These are phyloP conservation scores for Ganaspis brasiliensis DNA, from an alignment of 2,888 invertebrate species.

Conservation along the genomic window DNA sequence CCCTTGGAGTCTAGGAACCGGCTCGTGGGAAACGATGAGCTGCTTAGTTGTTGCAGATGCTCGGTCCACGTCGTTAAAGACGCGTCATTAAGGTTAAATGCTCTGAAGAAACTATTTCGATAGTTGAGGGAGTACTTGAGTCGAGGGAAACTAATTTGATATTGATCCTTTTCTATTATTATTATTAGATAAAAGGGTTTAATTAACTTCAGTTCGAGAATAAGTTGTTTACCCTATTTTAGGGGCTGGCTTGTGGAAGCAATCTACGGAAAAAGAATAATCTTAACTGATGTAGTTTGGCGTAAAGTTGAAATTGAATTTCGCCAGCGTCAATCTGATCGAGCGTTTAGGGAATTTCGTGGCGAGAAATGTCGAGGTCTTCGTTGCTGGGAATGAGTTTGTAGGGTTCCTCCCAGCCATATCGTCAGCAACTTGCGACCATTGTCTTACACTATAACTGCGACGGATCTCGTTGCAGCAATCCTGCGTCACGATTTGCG, in stretches of 20 bases:
- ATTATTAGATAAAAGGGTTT: too few species aligned
- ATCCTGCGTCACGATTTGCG: slow-evolving; percentile 66
- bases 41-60: slow-evolving; percentile 64
- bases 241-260: too few species aligned
- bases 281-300: not conserved
- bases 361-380: slow-evolving; percentile 66
- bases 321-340: slow-evolving; percentile 42
- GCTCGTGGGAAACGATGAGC: slow-evolving; percentile 79
- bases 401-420: slow-evolving; percentile 73
- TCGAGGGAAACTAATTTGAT: slow-evolving; percentile 9
- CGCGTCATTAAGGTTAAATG: slow-evolving; percentile 79
- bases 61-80: slow-evolving; percentile 78
- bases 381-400: slow-evolving; percentile 77
- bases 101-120: slow-evolving; percentile 66
- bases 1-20: slow-evolving; percentile 64
- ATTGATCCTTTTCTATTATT: too few species aligned
- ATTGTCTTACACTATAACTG: slow-evolving; percentile 66
- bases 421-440: slow-evolving; percentile 67
- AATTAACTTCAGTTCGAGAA: too few species aligned
- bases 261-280: too few species aligned
- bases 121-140: slow-evolving; percentile 66
- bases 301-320: slow-evolving; percentile 37
- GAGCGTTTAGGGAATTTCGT: slow-evolving; percentile 53
- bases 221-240: too few species aligned
- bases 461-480: slow-evolving; percentile 66